These are phyloP conservation scores for Sycophila sp. DNA, from an alignment of 1,140 invertebrate genomes.

Conservation along the genomic window DNA sequence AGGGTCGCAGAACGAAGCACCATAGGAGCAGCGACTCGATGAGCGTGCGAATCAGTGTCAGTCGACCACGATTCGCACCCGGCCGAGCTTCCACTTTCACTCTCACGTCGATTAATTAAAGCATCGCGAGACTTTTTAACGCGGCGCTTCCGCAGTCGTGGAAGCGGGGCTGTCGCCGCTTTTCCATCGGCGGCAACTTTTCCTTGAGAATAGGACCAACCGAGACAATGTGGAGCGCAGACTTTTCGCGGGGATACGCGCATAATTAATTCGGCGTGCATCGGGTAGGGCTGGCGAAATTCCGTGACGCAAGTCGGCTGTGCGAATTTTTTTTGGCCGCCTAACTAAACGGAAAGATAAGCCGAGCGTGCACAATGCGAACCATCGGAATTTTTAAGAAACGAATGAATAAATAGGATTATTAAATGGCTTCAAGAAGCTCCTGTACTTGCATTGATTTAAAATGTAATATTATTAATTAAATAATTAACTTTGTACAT, in stretches of 20 bases:
- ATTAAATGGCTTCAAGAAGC: too few species aligned
- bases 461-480: too few species aligned
- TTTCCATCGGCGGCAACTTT: conserved; percentile 14
- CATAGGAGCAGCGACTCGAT: too few species aligned
- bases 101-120: conserved; percentile 37
- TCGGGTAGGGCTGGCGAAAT: conserved; percentile 1
- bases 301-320: neutral
- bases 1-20: too few species aligned
- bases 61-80: conserved; percentile 1
- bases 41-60: conserved; percentile 14
- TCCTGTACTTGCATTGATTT: too few species aligned
- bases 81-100: conserved; percentile 14
- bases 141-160: neutral
- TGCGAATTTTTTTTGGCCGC: neutral
- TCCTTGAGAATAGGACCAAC: conserved; percentile 9
- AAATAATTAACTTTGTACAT: too few species aligned
- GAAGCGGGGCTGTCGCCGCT: neutral
- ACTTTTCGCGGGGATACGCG: neutral
- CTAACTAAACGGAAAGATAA: too few species aligned
- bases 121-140: neutral
- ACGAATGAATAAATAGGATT: too few species aligned
- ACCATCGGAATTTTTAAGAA: too few species aligned
- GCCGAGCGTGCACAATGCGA: too few species aligned
- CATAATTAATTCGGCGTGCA: neutral
- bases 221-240: neutral